phyloP scores from a whole-genome alignment of 2,113 vertebrate genomes.

The Porphyrio hochstetteri region DNA sequence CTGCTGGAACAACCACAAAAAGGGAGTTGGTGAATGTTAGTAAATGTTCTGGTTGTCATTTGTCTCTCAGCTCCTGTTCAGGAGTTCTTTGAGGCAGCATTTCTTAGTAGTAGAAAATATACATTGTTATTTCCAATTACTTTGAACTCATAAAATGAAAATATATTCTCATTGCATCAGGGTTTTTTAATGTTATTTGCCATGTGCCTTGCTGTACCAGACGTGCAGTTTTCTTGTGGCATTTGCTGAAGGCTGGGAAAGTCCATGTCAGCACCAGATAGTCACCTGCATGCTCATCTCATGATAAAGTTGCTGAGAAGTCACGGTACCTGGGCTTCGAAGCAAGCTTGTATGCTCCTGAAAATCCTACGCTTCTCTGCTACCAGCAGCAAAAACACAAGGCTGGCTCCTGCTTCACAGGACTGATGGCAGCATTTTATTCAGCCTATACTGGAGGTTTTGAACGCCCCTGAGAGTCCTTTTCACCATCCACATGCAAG shows the following conservation, averaged over 20 bases:
- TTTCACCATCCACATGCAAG: not conserved
- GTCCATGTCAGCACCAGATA: rapidly evolving
- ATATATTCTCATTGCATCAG: rapidly evolving
- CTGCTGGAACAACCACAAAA: not conserved
- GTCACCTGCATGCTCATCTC: not conserved
- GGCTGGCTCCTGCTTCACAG: not conserved
- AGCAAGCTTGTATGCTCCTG: not conserved
- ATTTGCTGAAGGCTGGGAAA: not conserved
- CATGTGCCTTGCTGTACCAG: not conserved
- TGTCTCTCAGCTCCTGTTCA: not conserved
- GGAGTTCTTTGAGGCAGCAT: not conserved
- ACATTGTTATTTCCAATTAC: not conserved
- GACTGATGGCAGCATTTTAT: not conserved
- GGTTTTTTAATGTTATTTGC: not conserved
- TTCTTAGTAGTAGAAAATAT: not conserved
- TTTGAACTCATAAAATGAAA: not conserved
- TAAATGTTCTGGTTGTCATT: not conserved
- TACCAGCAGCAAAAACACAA: not conserved
- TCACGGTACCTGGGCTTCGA: not conserved
- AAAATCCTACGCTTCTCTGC: rapidly evolving
- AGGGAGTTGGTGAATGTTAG: not conserved
- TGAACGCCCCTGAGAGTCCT: not conserved
- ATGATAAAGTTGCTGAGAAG: not conserved
- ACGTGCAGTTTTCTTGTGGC: not conserved
- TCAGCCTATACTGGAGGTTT: not conserved